Percentiles rank a stretch among this genome's conserved stretches.
Evolutionary conservation across 2,113 vertebrate species (phyloP).

Genomic region (Actinemys pallida): DNA sequence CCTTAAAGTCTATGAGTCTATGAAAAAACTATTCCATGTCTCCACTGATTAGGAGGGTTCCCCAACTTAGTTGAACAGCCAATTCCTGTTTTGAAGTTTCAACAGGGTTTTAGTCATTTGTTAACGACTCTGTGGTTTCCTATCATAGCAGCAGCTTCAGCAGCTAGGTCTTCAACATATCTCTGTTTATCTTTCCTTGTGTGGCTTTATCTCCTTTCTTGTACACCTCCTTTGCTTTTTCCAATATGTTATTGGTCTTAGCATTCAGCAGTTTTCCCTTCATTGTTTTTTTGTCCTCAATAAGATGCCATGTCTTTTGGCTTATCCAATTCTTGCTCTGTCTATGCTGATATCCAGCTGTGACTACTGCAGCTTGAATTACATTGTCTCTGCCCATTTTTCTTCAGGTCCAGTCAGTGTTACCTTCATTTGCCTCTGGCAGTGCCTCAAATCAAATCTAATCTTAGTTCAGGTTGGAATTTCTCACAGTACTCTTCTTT

Average conservation of each 20-base stretch:
- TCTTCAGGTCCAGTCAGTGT: background rate
- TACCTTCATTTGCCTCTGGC: background rate
- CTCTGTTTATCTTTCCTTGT: background rate
- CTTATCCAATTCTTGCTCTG: background rate
- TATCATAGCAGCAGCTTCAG: background rate
- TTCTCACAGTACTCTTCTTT: background rate
- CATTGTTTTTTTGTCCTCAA: background rate
- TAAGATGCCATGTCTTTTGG: background rate
- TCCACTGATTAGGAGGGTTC: no score
- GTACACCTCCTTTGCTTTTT: background rate
- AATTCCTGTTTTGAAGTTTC: background rate
- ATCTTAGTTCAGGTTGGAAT: background rate
- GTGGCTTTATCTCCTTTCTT: background rate
- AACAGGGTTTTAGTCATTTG: background rate
- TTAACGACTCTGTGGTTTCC: background rate
- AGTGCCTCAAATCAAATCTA: background rate
- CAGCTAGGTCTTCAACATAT: background rate
- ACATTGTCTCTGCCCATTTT: background rate
- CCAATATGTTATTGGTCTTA: background rate
- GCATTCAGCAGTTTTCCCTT: background rate
- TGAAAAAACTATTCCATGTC: no score
- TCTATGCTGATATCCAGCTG: background rate
- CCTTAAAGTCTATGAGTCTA: no score
- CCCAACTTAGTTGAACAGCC: no score
- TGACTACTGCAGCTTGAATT: background rate